These are phyloP conservation scores for Mesocricetus auratus DNA, from an alignment of 2,113 vertebrate genomes.

Conservation along the genomic window DNA sequence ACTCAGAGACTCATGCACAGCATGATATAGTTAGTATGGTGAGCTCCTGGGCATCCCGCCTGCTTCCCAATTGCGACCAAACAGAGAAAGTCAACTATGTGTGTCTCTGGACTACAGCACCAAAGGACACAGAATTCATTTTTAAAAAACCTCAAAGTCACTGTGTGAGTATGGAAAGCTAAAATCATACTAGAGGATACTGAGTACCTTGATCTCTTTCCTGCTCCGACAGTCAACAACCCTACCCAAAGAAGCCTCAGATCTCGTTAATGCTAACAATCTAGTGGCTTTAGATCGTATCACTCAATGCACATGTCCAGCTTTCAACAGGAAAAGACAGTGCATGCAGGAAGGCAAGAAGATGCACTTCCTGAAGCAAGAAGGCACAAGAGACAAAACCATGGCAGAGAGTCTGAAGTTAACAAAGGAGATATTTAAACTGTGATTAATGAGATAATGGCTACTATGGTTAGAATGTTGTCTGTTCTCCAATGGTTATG, in stretches of 20 bases:
- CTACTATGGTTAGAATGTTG: not conserved
- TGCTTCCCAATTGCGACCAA: not conserved
- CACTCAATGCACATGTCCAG: not conserved
- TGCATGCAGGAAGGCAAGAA: not conserved
- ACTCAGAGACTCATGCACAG: not conserved
- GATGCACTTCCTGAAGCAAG: not conserved
- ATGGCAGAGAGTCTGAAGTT: not conserved
- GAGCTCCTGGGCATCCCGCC: not conserved
- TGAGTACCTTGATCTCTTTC: not conserved
- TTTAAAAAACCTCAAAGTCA: not conserved
- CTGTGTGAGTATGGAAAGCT: not conserved
- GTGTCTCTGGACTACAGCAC: not conserved
- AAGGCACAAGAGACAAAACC: not conserved
- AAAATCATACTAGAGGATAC: not conserved
- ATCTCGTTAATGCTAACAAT: not conserved
- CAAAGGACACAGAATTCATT: not conserved
- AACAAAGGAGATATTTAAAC: not conserved
- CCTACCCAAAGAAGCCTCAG: not conserved
- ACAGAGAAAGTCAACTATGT: not conserved
- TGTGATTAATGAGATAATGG: not conserved
- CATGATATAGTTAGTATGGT: rapidly evolving
- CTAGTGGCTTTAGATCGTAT: not conserved
- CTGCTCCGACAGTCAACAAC: not conserved
- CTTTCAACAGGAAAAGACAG: not conserved
- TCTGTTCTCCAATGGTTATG: not conserved